Percentiles rank a stretch among this genome's conserved stretches.
Conservation (phyloP, 2,888 invertebrate genomes). For the Erebia ligea region DNA sequence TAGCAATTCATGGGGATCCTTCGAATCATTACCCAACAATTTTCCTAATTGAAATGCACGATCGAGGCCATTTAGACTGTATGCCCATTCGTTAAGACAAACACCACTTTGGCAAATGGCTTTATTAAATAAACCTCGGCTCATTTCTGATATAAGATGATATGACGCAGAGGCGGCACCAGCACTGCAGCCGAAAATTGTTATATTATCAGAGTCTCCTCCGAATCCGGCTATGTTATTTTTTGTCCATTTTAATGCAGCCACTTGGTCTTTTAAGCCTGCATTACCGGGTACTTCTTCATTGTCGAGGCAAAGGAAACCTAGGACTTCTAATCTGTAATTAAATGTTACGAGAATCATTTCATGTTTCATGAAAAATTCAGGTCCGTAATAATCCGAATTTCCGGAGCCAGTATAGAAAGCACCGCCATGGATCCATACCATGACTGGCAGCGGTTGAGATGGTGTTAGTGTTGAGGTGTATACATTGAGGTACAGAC, state of each 20-base stretch:
- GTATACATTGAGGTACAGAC: constrained; percentile 88
- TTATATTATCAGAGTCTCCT: constrained; percentile 69
- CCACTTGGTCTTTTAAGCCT: constrained; percentile 76
- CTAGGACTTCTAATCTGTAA: constrained; percentile 76
- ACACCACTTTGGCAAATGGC: constrained; percentile 80
- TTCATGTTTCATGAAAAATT: constrained; percentile 72
- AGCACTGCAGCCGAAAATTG: constrained; percentile 78
- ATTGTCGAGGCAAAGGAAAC: constrained; percentile 73
- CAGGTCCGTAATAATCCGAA: constrained; percentile 76
- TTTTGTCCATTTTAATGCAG: constrained; percentile 77
- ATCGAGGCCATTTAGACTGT: constrained; percentile 61
- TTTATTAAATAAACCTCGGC: constrained; percentile 69
- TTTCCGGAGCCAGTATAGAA: constrained; percentile 79
- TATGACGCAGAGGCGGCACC: constrained; percentile 68
- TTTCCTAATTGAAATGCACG: constrained; percentile 74
- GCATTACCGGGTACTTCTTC: constrained; percentile 78
- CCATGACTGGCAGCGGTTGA: constrained; percentile 64
- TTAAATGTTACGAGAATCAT: constrained; percentile 75
- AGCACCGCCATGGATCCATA: constrained; percentile 80
- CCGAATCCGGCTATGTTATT: constrained; percentile 70
- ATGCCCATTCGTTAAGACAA: constrained; percentile 74
- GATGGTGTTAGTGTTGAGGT: constrained; percentile 59
- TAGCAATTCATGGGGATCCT: constrained; percentile 63
- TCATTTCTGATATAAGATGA: constrained; percentile 72
- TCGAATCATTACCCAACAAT: constrained; percentile 67